Evolutionary conservation across 2,888 invertebrate genomes (phyloP), one percentile per base, ranked within the genome.

Genomic region (Melanostoma scalare): DNA sequence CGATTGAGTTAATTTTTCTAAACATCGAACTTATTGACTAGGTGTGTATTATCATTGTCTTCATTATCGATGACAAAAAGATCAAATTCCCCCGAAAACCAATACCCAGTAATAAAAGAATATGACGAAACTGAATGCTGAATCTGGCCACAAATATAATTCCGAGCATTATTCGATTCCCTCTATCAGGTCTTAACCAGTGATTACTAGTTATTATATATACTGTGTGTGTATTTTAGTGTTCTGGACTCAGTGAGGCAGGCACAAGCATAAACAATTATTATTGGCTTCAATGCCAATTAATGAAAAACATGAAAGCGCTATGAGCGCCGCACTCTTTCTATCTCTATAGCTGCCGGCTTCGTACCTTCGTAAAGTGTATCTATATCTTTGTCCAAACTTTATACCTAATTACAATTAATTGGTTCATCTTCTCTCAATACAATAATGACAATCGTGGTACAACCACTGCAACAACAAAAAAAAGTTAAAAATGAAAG

Each of bases 221-320:
- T 20, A 20, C 1, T 58, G 1, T 42, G 35, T 10, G 33, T 69
- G 35, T 69, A n/a, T 63, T 79, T 68, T 48, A 30, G 42, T 48
- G 58, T 71, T 72, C 53, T 67, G 76, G 71, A 67, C 53, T 67
- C 46, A 31, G 31, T 77, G 58, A 61, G 44, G 35, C 78, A 82
- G 30, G 38, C 63, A 58, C 42, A 42, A n/a, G 38, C 77, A 67
- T 76, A 76, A 68, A 50, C 63, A 84, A 79, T 79, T 38, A 48
- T 61, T 46, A 63, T 63, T 84, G 79, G 67, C 65, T 71, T 74
- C 84, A 84, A 84, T 84, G 84, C 71, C 84, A 84, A 84, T 84
- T 79, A 84, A 69, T 71, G 36, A 44, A 36, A 78, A 78, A 78
- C 79, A 84, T 79, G 38, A 84, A 78, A 78, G 71, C 55, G 20